Base-by-base conservation (phyloP, 1,140 invertebrate genomes). In the Arion vulgaris region DNA sequence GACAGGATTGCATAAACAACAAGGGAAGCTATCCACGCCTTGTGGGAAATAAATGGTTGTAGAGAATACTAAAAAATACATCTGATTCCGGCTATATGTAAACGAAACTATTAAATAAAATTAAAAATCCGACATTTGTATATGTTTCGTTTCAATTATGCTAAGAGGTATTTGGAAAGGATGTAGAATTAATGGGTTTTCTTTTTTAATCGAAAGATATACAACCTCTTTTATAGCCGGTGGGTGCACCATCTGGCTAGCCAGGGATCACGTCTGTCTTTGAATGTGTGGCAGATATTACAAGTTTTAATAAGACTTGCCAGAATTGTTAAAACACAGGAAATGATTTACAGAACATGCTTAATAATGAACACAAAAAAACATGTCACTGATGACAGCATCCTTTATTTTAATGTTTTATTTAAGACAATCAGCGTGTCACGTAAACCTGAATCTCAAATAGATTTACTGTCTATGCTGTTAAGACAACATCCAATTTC, bases 91-190 rank as follows among this genome's bases (percentile, higher is more conserved):
- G 68, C 32, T 4, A 39, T 32, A 13, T 71, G 68, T 71, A 71
- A 36, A 71, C 68, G 32, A 71, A 19, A 7, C 15, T 2, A 28
- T 39, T 32, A 71, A 71, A 71, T 71, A 71, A 71, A 9, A 11
- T 39, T 39, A 4, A 15, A 15, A 36, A 71, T 5, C 23, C 4
- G 68, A 32, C 68, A 71, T 71, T 39, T 71, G 68, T 71, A 71
- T 71, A 71, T 23, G 34, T 36, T 34, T 71, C 68, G 68, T 39
- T 71, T 71, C 13, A 71, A 71, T 71, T 32, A 71, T 15, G 68
- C n/a, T 71, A 39, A 71, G 68, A 71, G 32, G 13, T 71, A 34
- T 71, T 39, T 71, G 68, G 68, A 71, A 71, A 5, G 2, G 38
- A 36, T 39, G 68, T 57, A 23, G 51, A 57, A 57, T 57, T 57